Percentiles rank a stretch among this genome's conserved stretches.
phyloP scores from a whole-genome alignment of 2,113 vertebrate species.

The Ceratotherium simum region DNA sequence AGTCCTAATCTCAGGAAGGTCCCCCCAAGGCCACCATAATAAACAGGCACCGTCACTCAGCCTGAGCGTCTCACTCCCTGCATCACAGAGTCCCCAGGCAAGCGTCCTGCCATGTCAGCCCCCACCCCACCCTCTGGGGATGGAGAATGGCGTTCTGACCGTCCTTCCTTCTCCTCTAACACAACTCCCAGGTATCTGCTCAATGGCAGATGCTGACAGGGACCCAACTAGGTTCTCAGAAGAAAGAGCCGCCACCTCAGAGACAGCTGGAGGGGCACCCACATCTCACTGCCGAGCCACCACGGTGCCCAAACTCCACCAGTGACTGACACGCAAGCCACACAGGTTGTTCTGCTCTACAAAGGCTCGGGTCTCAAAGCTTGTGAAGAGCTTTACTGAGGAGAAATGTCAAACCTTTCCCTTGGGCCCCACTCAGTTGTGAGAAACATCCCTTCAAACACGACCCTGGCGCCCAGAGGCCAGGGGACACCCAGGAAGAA shows the following conservation, averaged over 20 bases:
- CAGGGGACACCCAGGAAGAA: not conserved
- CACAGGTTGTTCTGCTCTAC: rapidly evolving
- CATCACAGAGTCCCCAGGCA: rapidly evolving
- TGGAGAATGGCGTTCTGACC: rapidly evolving
- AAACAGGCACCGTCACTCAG: rapidly evolving
- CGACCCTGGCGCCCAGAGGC: not conserved
- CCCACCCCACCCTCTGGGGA: not conserved
- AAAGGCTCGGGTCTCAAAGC: not conserved
- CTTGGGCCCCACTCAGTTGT: not conserved
- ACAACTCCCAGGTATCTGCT: not conserved
- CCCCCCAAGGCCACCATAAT: rapidly evolving
- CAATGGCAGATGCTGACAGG: not conserved
- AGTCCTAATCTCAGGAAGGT: not conserved
- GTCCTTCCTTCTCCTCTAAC: not conserved
- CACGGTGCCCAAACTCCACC: rapidly evolving
- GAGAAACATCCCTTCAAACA: not conserved
- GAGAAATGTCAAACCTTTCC: not conserved
- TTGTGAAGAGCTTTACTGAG: not conserved
- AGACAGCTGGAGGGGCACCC: not conserved
- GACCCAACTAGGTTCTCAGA: not conserved
- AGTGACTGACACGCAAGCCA: rapidly evolving
- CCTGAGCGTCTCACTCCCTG: rapidly evolving
- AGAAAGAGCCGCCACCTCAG: not conserved
- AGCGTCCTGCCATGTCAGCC: rapidly evolving
- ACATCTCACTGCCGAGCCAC: not conserved